phyloP scores from a whole-genome alignment of 1,140 invertebrate genomes.

The Drosophila tropicalis region DNA sequence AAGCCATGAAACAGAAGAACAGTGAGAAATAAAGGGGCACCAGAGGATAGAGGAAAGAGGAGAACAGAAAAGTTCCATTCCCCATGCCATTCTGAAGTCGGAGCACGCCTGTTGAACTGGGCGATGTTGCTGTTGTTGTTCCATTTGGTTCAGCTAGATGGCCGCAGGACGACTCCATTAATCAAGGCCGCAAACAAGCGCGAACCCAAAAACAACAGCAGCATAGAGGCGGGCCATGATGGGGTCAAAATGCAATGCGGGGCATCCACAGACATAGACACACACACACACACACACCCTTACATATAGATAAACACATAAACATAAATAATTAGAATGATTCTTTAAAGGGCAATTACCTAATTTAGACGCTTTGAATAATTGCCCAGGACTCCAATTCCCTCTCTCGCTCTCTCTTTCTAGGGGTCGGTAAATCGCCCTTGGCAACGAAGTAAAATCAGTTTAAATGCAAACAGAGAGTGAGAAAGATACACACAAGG shows the following conservation, averaged over 20 bases:
- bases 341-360: constrained; percentile 82
- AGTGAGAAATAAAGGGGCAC: not conserved
- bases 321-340: constrained; percentile 81
- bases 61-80: not conserved
- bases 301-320: constrained; percentile 43
- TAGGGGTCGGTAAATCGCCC: not conserved
- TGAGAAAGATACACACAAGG: constrained; percentile 7
- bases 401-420: not conserved
- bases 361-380: constrained; percentile 80
- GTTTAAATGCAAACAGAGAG: constrained; percentile 49
- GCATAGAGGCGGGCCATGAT: not conserved
- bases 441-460: constrained; percentile 48
- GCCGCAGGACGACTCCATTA: constrained; percentile 79
- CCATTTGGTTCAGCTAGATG: constrained; percentile 25
- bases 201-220: constrained; percentile 20
- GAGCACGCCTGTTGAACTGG: constrained; percentile 49
- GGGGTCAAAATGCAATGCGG: constrained; percentile 52
- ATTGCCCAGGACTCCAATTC: constrained; percentile 50
- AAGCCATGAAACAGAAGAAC: constrained; percentile 18
- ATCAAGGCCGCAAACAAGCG: constrained; percentile 79
- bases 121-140: constrained; percentile 39
- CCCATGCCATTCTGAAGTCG: constrained; percentile 24
- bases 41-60: not conserved
- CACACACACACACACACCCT: constrained; percentile 30
- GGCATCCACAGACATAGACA: constrained; percentile 29